phyloP scores from a whole-genome alignment of 2,113 vertebrate species.

The Argyrosomus japonicus region DNA sequence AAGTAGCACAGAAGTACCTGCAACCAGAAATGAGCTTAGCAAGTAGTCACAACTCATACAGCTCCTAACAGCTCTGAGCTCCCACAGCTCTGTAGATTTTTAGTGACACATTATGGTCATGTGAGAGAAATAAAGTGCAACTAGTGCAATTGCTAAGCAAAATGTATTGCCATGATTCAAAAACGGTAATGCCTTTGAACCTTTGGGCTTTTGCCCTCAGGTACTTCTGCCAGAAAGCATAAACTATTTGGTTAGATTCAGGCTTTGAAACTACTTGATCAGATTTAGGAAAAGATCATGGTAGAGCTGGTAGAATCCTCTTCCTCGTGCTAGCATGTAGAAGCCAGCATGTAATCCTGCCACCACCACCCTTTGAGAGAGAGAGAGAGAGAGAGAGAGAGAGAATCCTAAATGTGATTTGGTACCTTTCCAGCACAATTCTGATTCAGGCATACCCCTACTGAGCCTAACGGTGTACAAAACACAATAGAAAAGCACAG shows the following conservation, averaged over 20 bases:
- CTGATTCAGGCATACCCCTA: slow-evolving; percentile 3
- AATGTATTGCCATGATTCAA: slow-evolving; percentile 18
- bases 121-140: background rate
- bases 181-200: slow-evolving; percentile 7
- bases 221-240: too few relatives aligned
- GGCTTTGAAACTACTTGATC: too few relatives aligned
- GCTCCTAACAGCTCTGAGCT: background rate
- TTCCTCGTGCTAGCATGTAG: background rate
- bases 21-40: too few relatives aligned
- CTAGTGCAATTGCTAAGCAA: slow-evolving; percentile 9
- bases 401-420: slow-evolving; percentile 43
- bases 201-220: background rate
- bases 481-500: slow-evolving; percentile 24
- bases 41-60: background rate
- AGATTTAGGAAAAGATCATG: too few relatives aligned
- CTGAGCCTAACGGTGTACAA: slow-evolving; percentile 31
- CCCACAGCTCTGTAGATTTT: background rate
- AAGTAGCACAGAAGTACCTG: too few relatives aligned
- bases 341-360: slow-evolving; percentile 31
- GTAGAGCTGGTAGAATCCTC: too few relatives aligned
- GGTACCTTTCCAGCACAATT: slow-evolving; percentile 29
- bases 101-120: background rate
- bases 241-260: too few relatives aligned
- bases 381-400: slow-evolving; percentile 44
- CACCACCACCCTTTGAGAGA: slow-evolving; percentile 26